Conservation (phyloP, 2,113 vertebrate species). For the Neopipo cinnamomea region DNA sequence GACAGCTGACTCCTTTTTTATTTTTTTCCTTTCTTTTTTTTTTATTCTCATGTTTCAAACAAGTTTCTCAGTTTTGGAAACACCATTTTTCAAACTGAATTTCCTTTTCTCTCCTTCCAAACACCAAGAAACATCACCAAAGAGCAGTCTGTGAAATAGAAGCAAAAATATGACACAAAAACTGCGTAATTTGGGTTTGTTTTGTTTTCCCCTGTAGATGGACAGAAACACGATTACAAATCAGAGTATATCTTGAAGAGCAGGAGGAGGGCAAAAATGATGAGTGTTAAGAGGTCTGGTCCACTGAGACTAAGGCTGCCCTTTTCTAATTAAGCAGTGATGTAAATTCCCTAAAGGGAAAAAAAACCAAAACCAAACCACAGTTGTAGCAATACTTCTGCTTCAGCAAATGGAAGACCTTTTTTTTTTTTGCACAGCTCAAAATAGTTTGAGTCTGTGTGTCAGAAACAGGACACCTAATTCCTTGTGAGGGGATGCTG, state of each 20-base stretch:
- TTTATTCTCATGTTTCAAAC: not conserved
- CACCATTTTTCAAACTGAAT: not conserved
- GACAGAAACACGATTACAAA: constrained; percentile 11
- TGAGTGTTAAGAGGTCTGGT: not conserved
- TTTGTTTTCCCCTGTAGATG: not conserved
- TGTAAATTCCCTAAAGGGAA: constrained; percentile 1
- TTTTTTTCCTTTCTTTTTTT: not conserved
- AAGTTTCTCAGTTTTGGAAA: not conserved
- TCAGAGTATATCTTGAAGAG: not conserved
- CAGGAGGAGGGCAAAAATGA: not conserved
- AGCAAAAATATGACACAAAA: constrained; percentile 6
- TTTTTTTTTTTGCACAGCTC: not conserved
- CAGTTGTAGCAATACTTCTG: constrained; percentile 31
- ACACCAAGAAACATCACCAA: not conserved
- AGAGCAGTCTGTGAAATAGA: not conserved
- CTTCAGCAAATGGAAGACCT: constrained; percentile 2
- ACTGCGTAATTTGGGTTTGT: not conserved
- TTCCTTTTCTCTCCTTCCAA: not conserved
- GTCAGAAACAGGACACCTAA: constrained; percentile 49
- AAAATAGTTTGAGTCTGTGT: not conserved
- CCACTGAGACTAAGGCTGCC: not conserved
- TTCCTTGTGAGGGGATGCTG: not conserved
- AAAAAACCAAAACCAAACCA: not conserved
- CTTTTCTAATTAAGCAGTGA: constrained; percentile 57
- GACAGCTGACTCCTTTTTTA: not conserved